A percentile compares a stretch with the other conserved stretches of the same genome.
Conservation (phyloP, 2,797 vertebrate species). For the Pseudochirops corinnae region DNA sequence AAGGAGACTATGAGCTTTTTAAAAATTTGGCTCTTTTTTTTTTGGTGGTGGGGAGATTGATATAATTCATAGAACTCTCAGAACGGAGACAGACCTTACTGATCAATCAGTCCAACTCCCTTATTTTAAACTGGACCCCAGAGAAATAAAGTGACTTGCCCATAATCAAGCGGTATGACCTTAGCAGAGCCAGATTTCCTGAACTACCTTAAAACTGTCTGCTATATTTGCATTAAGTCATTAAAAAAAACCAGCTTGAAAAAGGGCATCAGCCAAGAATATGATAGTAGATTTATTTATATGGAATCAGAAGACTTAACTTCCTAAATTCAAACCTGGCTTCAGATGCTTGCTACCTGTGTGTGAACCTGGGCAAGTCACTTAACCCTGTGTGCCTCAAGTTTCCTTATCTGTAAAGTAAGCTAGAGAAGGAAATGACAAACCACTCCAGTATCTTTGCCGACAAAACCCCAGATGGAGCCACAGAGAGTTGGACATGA, state of each 20-base stretch:
- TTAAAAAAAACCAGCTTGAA: background rate
- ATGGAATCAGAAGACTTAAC: background rate
- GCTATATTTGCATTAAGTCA: background rate
- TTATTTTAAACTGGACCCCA: background rate
- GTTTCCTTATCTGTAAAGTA: background rate
- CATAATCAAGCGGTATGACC: background rate
- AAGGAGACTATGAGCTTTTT: background rate
- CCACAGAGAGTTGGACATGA: background rate
- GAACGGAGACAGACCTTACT: background rate
- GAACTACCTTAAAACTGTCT: background rate
- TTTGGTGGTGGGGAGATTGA: too few relatives aligned
- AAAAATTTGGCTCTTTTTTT: too few relatives aligned
- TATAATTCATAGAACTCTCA: too few relatives aligned
- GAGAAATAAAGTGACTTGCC: background rate
- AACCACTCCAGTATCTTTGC: background rate
- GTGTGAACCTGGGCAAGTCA: background rate
- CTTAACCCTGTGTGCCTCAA: background rate
- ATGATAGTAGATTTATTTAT: background rate
- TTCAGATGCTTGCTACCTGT: background rate
- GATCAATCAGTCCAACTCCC: background rate
- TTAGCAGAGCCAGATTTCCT: background rate
- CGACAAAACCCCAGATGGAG: background rate
- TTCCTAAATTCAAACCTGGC: background rate
- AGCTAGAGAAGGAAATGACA: background rate
- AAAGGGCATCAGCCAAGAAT: background rate